Evolutionary conservation across 2,888 invertebrate species (phyloP), one percentile per base, ranked within the genome.

Genomic region (Agrilus mali): DNA sequence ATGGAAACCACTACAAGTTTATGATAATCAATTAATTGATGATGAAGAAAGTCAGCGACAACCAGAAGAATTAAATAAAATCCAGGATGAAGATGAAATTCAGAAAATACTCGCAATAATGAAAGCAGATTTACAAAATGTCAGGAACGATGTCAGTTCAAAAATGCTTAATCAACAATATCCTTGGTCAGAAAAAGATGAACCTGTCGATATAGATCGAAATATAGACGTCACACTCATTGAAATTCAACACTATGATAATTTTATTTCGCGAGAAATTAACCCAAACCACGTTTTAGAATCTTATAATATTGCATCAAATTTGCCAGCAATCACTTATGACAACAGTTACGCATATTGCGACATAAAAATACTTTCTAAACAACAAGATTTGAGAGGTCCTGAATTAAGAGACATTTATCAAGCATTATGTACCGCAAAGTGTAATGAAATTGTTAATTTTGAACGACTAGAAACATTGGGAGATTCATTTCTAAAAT

Each of bases 401-500:
- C 75, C 76, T 0, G 70, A 75, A 46, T 57, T 73, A 7, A 60
- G 66, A 0, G 70, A 70, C 41, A 52, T 74, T 1, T 56, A 72
- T 33, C 63, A 76, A 58, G 83, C 87, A 0, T 59, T 92, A 1
- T 88, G 87, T 0, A 72, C 82, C 1, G 77, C 80, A 32, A 75
- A 76, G 45, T 78, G 84, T 0, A 72, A 79, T 48, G 93, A 94
- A 56, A 73, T 75, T 5, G 78, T 90, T 50, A 76, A 87, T 60
- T 64, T 88, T 53, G 94, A 95, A 60, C 69, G 90, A 2, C 68
- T 83, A 12, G 93, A 94, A 65, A 88, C 88, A 0, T 72, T 95
- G 4, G 95, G 94, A 0, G 94, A 95, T 63, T 83, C 90, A 0
- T 86, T 86, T 63, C 68, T 95, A 7, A 94, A 95, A 67, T 83